A percentile compares a stretch with the other conserved stretches of the same genome.
These are phyloP conservation scores for Drosophila neutralis DNA, from an alignment of 2,888 invertebrate genomes.

Conservation along the genomic window DNA sequence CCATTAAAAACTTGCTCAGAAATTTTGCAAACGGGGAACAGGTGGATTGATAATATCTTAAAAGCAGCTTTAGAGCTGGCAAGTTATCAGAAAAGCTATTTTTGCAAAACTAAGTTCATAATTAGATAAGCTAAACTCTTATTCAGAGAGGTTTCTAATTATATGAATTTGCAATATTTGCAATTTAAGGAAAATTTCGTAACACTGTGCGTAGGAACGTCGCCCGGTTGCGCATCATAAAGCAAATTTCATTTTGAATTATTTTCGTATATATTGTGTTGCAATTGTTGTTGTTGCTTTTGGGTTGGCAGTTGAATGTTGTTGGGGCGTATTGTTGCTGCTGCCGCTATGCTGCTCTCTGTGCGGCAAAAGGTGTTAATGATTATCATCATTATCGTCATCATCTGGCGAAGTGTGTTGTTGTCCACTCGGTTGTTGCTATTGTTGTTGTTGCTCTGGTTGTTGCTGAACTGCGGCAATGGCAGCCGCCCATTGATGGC, in stretches of 20 bases:
- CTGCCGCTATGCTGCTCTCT: conserved; percentile 43
- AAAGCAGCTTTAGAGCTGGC: not conserved
- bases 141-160: not conserved
- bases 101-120: not conserved
- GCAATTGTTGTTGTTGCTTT: conserved; percentile 33
- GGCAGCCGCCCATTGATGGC: conserved; percentile 77
- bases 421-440: conserved; percentile 12
- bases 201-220: conserved; percentile 67
- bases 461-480: conserved; percentile 40
- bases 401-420: conserved; percentile 57
- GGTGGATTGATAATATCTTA: not conserved
- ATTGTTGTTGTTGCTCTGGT: conserved; percentile 11
- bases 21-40: not conserved
- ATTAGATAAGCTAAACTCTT: not conserved
- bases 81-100: not conserved
- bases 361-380: conserved; percentile 82
- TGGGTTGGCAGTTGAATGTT: conserved; percentile 42
- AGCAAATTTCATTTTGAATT: conserved; percentile 85
- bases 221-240: conserved; percentile 83
- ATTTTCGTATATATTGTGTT: conserved; percentile 78
- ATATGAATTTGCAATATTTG: not conserved
- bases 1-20: not conserved
- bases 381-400: conserved; percentile 79
- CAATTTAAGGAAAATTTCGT: not conserved
- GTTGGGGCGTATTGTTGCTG: conserved; percentile 63